These are phyloP conservation scores for Phalera bucephala DNA, from an alignment of 2,888 invertebrate genomes.

Conservation along the genomic window DNA sequence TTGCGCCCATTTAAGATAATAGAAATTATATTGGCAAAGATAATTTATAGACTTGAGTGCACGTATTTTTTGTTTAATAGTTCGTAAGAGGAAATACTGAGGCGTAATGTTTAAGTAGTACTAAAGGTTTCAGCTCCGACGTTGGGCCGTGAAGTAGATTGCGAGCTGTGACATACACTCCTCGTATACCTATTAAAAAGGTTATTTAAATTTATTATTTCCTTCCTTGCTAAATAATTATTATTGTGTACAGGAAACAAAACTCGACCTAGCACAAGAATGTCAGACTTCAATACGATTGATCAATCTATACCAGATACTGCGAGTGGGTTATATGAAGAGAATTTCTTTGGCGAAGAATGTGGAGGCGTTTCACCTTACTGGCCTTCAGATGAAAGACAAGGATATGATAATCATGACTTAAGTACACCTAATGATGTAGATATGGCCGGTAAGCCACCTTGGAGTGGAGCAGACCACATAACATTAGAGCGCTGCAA, in stretches of 20 bases:
- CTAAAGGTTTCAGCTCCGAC: no score
- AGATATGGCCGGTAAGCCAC: conserved; percentile 65
- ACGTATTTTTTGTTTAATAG: no score
- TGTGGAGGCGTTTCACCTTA: conserved; percentile 83
- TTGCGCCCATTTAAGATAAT: no score
- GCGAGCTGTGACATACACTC: no score
- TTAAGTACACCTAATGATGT: conserved; percentile 75
- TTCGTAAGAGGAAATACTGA: no score
- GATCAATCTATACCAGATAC: conserved; percentile 77
- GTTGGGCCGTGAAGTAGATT: no score
- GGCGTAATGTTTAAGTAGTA: no score
- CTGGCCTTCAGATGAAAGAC: conserved; percentile 85
- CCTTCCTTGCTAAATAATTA: no score
- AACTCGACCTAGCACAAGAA: conserved; percentile 73
- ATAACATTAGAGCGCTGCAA: conserved; percentile 85
- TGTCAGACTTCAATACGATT: conserved; percentile 74
- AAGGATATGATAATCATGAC: conserved; percentile 84
- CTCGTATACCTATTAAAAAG: no score
- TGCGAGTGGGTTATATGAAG: conserved; percentile 73
- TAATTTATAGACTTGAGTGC: no score
- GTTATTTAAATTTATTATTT: no score
- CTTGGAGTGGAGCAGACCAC: conserved; percentile 77
- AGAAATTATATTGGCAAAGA: no score
- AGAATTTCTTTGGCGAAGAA: conserved; percentile 75
- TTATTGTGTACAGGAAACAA: conserved; percentile 28